Evolutionary conservation across 2,888 invertebrate genomes (phyloP).

Genomic region (Anaspis maculata): DNA sequence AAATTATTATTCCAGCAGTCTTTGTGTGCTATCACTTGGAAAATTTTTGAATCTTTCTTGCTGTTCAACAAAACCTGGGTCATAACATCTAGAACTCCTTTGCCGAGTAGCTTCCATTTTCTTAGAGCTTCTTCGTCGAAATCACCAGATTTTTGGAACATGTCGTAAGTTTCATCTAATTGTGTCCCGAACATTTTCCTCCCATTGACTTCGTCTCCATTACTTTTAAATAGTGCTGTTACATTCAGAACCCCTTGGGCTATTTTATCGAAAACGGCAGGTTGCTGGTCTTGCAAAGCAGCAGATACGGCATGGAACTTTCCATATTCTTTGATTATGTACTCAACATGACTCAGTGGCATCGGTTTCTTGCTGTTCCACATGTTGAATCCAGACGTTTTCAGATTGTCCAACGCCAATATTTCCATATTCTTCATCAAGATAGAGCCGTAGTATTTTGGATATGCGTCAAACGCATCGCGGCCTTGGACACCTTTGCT

Average conservation of each 20-base stretch:
- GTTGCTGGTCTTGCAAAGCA: slow-evolving; percentile 5
- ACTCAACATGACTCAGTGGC: slow-evolving; percentile 21
- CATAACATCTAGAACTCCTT: too few species aligned
- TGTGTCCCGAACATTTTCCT: not conserved
- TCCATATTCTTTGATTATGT: slow-evolving; percentile 24
- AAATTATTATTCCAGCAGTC: slow-evolving; percentile 29
- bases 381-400: slow-evolving; percentile 16
- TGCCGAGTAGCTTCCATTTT: not conserved
- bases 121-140: not conserved
- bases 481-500: not conserved
- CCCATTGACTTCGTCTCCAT: not conserved
- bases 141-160: not conserved
- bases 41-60: not conserved
- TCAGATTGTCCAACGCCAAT: slow-evolving; percentile 23
- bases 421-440: slow-evolving; percentile 16
- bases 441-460: slow-evolving; percentile 7
- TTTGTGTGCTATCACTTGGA: slow-evolving; percentile 20
- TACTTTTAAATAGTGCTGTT: not conserved
- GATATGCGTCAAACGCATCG: slow-evolving; percentile 2
- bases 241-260: not conserved
- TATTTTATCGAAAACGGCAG: slow-evolving; percentile 4
- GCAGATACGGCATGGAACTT: slow-evolving; percentile 11
- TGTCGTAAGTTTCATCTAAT: not conserved
- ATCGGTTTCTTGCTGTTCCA: slow-evolving; percentile 19
- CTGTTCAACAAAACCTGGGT: not conserved